phyloP scores from a whole-genome alignment of 2,888 invertebrate species.

The Rhagophthalmus giganteus region DNA sequence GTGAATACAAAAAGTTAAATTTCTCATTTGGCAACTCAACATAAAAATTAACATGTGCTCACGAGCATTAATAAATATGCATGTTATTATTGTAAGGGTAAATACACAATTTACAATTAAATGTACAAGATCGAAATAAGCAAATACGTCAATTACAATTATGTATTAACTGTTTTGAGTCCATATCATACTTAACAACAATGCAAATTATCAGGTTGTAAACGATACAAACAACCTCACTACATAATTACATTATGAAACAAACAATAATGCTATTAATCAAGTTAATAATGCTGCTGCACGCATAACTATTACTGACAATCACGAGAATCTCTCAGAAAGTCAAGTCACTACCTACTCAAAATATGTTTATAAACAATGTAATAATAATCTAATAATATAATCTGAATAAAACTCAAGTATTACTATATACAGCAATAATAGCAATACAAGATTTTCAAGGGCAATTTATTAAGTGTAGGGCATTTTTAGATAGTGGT shows the following conservation, averaged over 20 bases:
- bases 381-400: not conserved
- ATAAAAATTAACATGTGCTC: not conserved
- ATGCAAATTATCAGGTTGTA: not conserved
- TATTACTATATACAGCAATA: not conserved
- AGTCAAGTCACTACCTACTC: not conserved
- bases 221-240: not conserved
- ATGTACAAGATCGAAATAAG: not conserved
- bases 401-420: not conserved
- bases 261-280: not conserved
- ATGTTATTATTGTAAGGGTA: not conserved
- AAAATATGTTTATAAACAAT: not conserved
- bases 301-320: not conserved
- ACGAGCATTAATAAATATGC: not conserved
- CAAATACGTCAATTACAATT: not conserved
- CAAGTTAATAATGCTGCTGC: no score
- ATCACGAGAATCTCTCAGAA: not conserved
- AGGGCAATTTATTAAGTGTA: not conserved
- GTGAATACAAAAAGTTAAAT: no score
- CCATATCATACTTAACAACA: not conserved
- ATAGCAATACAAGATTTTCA: not conserved
- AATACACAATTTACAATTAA: not conserved
- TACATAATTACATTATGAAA: not conserved
- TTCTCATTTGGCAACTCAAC: no score
- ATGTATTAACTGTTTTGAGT: not conserved
- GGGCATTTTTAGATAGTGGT: constrained; percentile 1